phyloP scores from a whole-genome alignment of 1,140 invertebrate species.

The Dendrolimus kikuchii region DNA sequence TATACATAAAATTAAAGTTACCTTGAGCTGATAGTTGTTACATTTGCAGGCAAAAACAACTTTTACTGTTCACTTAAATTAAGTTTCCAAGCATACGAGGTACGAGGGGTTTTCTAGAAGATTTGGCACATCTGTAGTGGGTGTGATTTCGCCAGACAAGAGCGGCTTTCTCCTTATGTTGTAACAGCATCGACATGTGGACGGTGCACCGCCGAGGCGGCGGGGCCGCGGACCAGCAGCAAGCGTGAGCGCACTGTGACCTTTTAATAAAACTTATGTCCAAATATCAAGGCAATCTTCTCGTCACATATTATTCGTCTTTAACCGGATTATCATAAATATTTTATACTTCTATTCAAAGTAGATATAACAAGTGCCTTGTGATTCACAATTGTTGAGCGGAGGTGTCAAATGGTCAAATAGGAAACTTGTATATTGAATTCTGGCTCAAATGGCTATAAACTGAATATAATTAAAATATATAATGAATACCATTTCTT shows the following conservation, averaged over 20 bases:
- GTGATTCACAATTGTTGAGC: conserved; percentile 41
- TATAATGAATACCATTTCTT: conserved; percentile 4
- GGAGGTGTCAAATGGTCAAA: conserved; percentile 38
- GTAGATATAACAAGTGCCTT: conserved; percentile 22
- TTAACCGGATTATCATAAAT: conserved; percentile 29
- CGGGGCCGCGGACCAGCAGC: conserved; percentile 9
- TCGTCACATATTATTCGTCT: conserved; percentile 22
- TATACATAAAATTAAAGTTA: neutral
- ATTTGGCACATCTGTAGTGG: conserved; percentile 60
- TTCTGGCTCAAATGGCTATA: too few relatives aligned
- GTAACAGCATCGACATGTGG: conserved; percentile 25
- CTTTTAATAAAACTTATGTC: conserved; percentile 38
- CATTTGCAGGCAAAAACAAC: conserved; percentile 35
- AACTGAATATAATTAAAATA: too few relatives aligned
- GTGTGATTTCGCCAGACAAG: conserved; percentile 63
- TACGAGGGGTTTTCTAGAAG: conserved; percentile 38
- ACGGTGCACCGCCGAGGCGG: conserved; percentile 13
- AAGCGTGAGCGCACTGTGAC: conserved; percentile 30
- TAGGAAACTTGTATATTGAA: conserved; percentile 58
- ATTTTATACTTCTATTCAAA: conserved; percentile 16
- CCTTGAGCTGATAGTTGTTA: neutral
- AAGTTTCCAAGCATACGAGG: conserved; percentile 33
- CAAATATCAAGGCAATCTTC: conserved; percentile 54
- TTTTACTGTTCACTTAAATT: conserved; percentile 39
- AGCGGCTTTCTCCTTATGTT: conserved; percentile 55